A percentile compares a stretch with the other conserved stretches of the same genome.
phyloP scores from a whole-genome alignment of 2,888 invertebrate genomes.

The Thymelicus acteon region DNA sequence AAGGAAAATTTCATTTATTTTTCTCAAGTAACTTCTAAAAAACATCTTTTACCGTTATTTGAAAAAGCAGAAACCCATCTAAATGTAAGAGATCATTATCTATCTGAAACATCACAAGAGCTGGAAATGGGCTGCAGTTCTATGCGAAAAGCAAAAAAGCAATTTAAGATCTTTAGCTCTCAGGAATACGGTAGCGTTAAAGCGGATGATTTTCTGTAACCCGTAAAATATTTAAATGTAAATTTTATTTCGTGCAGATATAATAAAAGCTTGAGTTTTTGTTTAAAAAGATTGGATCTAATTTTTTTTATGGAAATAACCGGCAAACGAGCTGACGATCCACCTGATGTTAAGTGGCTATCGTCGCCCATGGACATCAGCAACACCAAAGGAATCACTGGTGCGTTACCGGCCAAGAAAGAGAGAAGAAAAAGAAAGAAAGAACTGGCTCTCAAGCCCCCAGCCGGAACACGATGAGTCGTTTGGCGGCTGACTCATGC shows the following conservation, averaged over 20 bases:
- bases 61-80: conserved; percentile 10
- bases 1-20: background rate
- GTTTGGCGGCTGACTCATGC: too few species aligned
- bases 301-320: too few species aligned
- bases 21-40: conserved; percentile 6
- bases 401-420: too few species aligned
- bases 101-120: conserved; percentile 23
- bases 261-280: conserved; percentile 27
- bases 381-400: too few species aligned
- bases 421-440: too few species aligned
- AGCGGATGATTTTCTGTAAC: conserved; percentile 23
- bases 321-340: too few species aligned
- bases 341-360: too few species aligned
- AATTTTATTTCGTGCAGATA: conserved; percentile 22
- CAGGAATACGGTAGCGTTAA: conserved; percentile 19
- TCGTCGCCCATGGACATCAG: too few species aligned
- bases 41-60: conserved; percentile 8
- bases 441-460: too few species aligned
- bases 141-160: conserved; percentile 15
- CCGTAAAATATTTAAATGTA: conserved; percentile 32
- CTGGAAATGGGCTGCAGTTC: conserved; percentile 17
- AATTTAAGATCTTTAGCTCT: conserved; percentile 16
- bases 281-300: conserved; percentile 15
- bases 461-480: too few species aligned
- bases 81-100: conserved; percentile 24